Percentiles rank a stretch among this genome's conserved stretches.
These are phyloP conservation scores for Xiphophorus couchianus DNA, from an alignment of 2,113 vertebrate species.

Conservation along the genomic window DNA sequence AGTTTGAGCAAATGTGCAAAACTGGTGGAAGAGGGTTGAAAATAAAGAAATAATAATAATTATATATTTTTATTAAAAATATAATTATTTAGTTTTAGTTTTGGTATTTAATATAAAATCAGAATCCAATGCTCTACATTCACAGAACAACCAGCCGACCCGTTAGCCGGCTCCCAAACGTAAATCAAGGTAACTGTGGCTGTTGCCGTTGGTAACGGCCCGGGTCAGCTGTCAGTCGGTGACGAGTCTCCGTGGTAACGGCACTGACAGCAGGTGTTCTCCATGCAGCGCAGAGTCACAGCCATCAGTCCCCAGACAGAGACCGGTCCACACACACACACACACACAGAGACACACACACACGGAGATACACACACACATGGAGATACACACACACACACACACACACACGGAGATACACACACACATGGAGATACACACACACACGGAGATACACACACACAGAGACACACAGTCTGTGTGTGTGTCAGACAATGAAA, in stretches of 20 bases:
- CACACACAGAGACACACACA: background rate
- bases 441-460: background rate
- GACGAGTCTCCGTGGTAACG: slow-evolving; percentile 35
- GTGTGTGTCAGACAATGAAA: too few species aligned
- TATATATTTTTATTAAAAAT: too few species aligned
- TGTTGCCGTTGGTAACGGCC: slow-evolving; percentile 8
- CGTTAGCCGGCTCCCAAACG: slow-evolving; percentile 13
- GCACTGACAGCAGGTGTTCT: slow-evolving; percentile 72
- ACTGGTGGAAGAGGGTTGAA: too few species aligned
- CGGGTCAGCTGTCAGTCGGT: slow-evolving; percentile 48
- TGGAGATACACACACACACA: too few species aligned
- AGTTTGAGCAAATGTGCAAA: background rate
- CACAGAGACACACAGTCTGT: background rate
- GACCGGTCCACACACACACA: slow-evolving; percentile 35
- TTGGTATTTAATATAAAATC: too few species aligned
- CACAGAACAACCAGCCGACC: background rate
- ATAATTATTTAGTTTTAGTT: too few species aligned
- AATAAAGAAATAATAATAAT: too few species aligned
- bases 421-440: too few species aligned
- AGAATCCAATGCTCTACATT: background rate
- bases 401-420: background rate
- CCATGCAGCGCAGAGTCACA: slow-evolving; percentile 70
- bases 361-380: background rate
- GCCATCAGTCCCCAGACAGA: slow-evolving; percentile 69
- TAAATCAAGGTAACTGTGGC: slow-evolving; percentile 12